phyloP scores from a whole-genome alignment of 2,797 vertebrate species.

The Chrosomus eos region DNA sequence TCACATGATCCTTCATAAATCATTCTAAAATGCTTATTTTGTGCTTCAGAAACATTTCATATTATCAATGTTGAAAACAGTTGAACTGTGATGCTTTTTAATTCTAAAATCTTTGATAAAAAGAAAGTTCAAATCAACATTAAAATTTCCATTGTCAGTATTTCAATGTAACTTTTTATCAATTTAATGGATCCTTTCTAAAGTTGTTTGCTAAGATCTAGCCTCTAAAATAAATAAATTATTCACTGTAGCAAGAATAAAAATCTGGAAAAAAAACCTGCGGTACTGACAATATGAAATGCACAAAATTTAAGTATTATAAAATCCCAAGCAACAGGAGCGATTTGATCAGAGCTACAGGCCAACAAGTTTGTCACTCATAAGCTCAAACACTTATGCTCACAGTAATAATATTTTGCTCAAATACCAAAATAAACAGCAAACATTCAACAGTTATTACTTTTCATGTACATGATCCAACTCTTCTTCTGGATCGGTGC shows the following conservation, averaged over 20 bases:
- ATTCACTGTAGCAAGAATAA: background rate
- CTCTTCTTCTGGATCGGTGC: constrained; percentile 37
- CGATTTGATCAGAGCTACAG: background rate
- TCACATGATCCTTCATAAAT: no score
- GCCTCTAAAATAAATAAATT: background rate
- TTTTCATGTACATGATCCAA: constrained; percentile 44
- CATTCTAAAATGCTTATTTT: no score
- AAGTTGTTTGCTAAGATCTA: background rate
- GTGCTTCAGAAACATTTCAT: no score
- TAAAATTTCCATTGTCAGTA: no score
- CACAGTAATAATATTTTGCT: background rate
- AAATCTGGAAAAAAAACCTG: background rate
- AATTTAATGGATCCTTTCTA: background rate
- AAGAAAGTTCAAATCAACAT: no score
- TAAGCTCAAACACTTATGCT: background rate
- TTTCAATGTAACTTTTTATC: background rate
- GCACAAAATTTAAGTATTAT: constrained; percentile 5
- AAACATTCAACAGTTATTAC: background rate
- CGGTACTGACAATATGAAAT: background rate
- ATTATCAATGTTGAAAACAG: no score
- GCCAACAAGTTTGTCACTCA: background rate
- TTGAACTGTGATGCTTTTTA: no score
- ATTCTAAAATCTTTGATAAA: no score
- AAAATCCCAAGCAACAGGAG: constrained; percentile 5
- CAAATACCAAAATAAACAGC: constrained; percentile 26